These are phyloP conservation scores for Siniperca scherzeri DNA, from an alignment of 2,797 vertebrate genomes.

Conservation along the genomic window DNA sequence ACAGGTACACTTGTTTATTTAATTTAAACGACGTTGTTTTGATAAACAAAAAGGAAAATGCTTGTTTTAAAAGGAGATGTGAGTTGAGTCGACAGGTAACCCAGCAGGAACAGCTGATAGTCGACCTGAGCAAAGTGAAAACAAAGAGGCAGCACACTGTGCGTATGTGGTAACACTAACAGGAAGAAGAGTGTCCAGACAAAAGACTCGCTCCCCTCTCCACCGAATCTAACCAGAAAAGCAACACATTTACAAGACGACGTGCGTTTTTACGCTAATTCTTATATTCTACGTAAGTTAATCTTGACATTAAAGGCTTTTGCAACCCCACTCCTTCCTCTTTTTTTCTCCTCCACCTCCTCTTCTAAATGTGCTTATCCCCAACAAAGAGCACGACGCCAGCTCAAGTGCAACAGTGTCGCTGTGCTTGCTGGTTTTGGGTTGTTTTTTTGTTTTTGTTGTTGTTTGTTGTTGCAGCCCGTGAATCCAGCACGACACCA, in stretches of 20 bases:
- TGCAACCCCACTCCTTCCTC: background rate
- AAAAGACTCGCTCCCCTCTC: conserved; percentile 57
- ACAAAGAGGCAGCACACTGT: conserved; percentile 68
- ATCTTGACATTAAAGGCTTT: background rate
- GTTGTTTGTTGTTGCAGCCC: background rate
- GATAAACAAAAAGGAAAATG: background rate
- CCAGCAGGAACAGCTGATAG: conserved; percentile 59
- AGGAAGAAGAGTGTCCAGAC: conserved; percentile 73
- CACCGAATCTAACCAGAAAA: background rate
- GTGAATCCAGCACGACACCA: conserved; percentile 53
- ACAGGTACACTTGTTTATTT: background rate
- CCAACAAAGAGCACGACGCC: conserved; percentile 72
- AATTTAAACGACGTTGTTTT: background rate
- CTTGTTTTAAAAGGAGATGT: no score
- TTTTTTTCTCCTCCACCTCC: background rate
- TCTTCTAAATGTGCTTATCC: conserved; percentile 42
- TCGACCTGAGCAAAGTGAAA: conserved; percentile 53
- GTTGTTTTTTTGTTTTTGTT: no score
- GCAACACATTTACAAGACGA: background rate
- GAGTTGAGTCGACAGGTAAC: conserved; percentile 9
- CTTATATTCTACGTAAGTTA: accelerated
- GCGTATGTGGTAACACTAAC: conserved; percentile 62
- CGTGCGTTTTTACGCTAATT: accelerated
- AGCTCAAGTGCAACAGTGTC: conserved; percentile 60
- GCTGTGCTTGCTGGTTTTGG: conserved; percentile 8